phyloP scores from a whole-genome alignment of 2,888 invertebrate genomes.

The Sarcophaga subvicina region DNA sequence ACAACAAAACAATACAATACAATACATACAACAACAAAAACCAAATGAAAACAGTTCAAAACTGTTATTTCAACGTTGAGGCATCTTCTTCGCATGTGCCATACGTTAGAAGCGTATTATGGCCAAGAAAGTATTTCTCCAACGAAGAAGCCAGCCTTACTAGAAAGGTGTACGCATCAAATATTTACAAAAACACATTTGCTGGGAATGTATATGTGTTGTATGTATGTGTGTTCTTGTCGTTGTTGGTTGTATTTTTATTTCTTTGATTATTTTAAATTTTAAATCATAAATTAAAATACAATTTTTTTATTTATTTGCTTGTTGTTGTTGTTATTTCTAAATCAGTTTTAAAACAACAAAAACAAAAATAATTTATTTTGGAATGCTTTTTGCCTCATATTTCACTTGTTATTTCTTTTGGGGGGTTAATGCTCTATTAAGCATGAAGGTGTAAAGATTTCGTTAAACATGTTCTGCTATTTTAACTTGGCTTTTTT shows the following conservation, averaged over 20 bases:
- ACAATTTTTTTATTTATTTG: background rate
- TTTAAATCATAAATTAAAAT: slow-evolving; percentile 20
- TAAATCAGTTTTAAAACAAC: background rate
- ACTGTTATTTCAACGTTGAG: slow-evolving; percentile 11
- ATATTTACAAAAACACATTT: too few species aligned
- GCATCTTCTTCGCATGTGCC: background rate
- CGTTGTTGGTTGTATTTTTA: too few species aligned
- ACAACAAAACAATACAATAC: background rate
- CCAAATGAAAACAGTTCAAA: slow-evolving; percentile 11
- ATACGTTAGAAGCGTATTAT: background rate
- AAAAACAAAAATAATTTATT: slow-evolving; percentile 23
- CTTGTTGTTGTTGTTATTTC: background rate
- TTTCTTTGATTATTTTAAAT: background rate
- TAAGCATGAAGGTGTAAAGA: slow-evolving; percentile 63
- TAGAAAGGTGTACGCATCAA: background rate
- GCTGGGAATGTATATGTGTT: background rate
- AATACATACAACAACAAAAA: background rate
- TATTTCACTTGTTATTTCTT: slow-evolving; percentile 10
- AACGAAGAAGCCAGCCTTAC: background rate
- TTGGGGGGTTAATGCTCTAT: slow-evolving; percentile 52
- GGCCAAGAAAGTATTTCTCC: background rate
- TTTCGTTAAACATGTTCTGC: slow-evolving; percentile 55
- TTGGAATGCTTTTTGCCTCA: slow-evolving; percentile 4
- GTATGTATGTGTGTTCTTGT: background rate
- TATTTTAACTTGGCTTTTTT: slow-evolving; percentile 33